These are phyloP conservation scores for Pygathrix nemaeus DNA, from an alignment of 2,113 vertebrate genomes.

Conservation along the genomic window DNA sequence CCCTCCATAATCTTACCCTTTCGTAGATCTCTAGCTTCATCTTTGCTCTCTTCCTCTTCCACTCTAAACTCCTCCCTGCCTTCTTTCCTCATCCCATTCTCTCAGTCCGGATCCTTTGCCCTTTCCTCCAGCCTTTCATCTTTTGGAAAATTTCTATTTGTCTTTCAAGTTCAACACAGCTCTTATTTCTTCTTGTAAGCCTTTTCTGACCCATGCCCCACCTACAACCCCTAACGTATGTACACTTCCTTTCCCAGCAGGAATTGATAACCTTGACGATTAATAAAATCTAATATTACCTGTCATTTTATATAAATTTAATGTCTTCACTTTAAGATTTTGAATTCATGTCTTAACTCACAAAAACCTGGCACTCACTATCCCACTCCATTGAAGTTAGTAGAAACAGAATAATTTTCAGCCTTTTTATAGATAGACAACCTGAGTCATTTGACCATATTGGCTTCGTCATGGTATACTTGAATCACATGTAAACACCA, in stretches of 20 bases:
- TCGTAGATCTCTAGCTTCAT: neutral
- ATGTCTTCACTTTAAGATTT: neutral
- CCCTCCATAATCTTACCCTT: neutral
- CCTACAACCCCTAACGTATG: too few species aligned
- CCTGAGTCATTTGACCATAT: neutral
- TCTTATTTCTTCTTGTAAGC: neutral
- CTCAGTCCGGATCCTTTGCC: neutral
- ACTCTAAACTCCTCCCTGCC: neutral
- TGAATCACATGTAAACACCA: neutral
- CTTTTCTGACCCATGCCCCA: neutral
- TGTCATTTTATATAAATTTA: neutral
- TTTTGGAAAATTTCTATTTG: neutral
- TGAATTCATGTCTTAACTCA: neutral
- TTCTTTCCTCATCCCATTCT: neutral
- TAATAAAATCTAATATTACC: neutral
- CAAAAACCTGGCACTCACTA: neutral
- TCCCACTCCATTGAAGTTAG: neutral
- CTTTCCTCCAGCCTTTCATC: neutral
- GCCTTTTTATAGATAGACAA: neutral
- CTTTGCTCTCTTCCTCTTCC: neutral
- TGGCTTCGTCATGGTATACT: neutral
- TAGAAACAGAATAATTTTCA: neutral
- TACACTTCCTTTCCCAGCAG: neutral
- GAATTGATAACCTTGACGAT: neutral
- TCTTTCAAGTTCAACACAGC: neutral